phyloP scores from a whole-genome alignment of 2,797 vertebrate species.

The Sitta carolinensis region DNA sequence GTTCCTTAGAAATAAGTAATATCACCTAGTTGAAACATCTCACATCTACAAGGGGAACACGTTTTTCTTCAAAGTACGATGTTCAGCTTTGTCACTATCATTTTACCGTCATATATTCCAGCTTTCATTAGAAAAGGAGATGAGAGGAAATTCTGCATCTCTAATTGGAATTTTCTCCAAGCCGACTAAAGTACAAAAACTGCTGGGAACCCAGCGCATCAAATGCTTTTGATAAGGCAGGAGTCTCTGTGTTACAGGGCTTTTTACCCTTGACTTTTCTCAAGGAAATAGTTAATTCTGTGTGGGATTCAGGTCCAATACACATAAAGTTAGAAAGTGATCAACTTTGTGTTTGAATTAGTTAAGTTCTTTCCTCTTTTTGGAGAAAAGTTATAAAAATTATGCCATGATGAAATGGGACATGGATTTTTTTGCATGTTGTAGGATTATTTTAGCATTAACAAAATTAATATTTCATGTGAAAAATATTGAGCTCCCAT shows the following conservation, averaged over 20 bases:
- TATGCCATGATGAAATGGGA: rapidly evolving
- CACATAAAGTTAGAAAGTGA: not conserved
- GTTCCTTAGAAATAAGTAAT: not conserved
- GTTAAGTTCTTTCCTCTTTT: not conserved
- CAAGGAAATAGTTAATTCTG: not conserved
- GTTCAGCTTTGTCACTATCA: not conserved
- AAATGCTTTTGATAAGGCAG: not conserved
- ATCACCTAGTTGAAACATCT: not conserved
- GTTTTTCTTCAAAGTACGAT: not conserved
- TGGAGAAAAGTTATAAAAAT: not conserved
- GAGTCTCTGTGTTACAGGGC: not conserved
- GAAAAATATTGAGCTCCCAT: not conserved
- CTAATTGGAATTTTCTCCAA: not conserved
- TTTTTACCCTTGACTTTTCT: not conserved
- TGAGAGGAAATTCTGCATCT: not conserved
- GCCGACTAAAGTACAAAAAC: not conserved
- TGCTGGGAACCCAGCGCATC: not conserved
- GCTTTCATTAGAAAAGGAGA: not conserved
- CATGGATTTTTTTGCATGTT: rapidly evolving
- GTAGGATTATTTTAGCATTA: not conserved
- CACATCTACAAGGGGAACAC: not conserved
- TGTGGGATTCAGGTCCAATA: not conserved
- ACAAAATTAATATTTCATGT: not conserved
- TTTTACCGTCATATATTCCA: not conserved
- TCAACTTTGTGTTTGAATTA: not conserved